Evolutionary conservation across 1,140 invertebrate genomes (phyloP), one percentile per base, ranked within the genome.

Genomic region (Scaptomyza pallida): DNA sequence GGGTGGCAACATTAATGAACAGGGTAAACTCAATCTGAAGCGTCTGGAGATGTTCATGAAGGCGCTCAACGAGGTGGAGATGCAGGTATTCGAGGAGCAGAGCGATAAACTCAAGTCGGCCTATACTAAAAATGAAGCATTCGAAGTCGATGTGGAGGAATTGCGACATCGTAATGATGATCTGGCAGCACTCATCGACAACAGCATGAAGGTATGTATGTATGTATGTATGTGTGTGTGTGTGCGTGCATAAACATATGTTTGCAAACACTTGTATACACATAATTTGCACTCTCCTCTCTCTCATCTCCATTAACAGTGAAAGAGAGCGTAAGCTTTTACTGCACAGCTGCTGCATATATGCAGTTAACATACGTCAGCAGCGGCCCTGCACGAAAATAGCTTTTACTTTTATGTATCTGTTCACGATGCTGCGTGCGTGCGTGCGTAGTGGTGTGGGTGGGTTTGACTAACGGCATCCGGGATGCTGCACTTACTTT

Each of bases 1-100:
- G 71, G 95, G 96, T 91, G 98, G 97, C 95, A 92, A 99, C 89
- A 95, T 99, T 50, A 99, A 99, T 92, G 97, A 99, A 92, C 92
- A 93, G 5, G 98, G 98, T 4, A 94, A 93, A 47, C 92, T 99
- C 33, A 97, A 98, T 91, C 92, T 99, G 52, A 85, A 90, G 13
- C 93, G 98, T 55, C 98, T 99, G 93, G 95, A 98, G 92, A 94
- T 94, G 77, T 99, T 97, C 89, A 94, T 99, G 93, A 93, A 94
- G 63, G 95, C 94, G 68, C 91, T 98, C 6, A 93, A 95, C 33
- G 92, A 95, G 79, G 94, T 96, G 88, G 98, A 99, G 90, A 91
- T 95, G 60, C 94, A 98, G 37, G 94, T 95, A 47, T 99, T 99
- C 90, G 93, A 95, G 68, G 97, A 98, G 62, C 94, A 94, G 9